Percentiles rank a stretch among this genome's conserved stretches.
phyloP scores from a whole-genome alignment of 2,797 vertebrate species.

The Cuniculus paca region DNA sequence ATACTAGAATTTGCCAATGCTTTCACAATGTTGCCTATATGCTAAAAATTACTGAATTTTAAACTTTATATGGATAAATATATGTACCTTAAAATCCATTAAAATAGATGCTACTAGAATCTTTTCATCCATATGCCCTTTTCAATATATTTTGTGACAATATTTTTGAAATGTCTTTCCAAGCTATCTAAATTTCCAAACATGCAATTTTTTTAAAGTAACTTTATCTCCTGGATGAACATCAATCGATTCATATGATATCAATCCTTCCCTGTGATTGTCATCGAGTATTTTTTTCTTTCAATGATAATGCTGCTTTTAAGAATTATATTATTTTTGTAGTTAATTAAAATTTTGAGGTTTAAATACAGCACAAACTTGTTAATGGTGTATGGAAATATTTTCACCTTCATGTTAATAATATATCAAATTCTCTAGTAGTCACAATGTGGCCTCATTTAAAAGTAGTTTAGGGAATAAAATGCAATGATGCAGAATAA shows the following conservation, averaged over 20 bases:
- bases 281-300: not conserved
- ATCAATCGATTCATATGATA: not conserved
- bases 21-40: not conserved
- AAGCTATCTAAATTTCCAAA: not conserved
- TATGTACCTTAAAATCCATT: not conserved
- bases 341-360: not conserved
- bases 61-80: not conserved
- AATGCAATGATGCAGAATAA: slow-evolving; percentile 50
- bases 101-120: not conserved
- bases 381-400: slow-evolving; percentile 51
- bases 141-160: not conserved
- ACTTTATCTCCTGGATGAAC: not conserved
- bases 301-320: slow-evolving; percentile 6
- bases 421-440: slow-evolving; percentile 39
- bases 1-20: not conserved
- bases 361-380: slow-evolving; percentile 46
- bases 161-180: not conserved
- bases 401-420: slow-evolving; percentile 53
- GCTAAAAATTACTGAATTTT: not conserved
- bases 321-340: slow-evolving; percentile 40
- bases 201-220: not conserved
- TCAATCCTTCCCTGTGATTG: not conserved
- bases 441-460: not conserved
- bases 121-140: not conserved
- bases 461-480: slow-evolving; percentile 32